Evolutionary conservation across 2,888 invertebrate genomes (phyloP), one percentile per base, ranked within the genome.

Genomic region (Elegia similella): DNA sequence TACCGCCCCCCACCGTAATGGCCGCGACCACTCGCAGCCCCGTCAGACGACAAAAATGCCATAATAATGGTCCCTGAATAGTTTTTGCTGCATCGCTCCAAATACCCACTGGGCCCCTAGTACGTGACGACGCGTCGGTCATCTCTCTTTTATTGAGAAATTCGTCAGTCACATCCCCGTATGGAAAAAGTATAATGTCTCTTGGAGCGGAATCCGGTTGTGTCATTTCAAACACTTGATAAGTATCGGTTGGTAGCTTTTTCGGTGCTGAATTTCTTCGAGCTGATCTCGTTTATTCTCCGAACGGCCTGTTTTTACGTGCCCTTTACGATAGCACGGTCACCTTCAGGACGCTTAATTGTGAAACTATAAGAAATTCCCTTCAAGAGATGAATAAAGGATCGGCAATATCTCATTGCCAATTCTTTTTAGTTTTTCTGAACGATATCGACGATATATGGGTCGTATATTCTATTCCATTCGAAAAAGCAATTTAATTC

Each of bases 21-120:
- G 90, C 88, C 86, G 88, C 88, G 83, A 82, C 86, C 82, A 84
- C 82, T 82, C 80, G 83, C 73, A 81, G 80, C 84, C 86, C 87
- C 82, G 87, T 88, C 89, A 92, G 89, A 89, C 90, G 92, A 92
- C 92, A 92, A 92, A 92, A 92, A 92, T 92, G 92, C 92, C 87
- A 92, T 92, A 88, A 90, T 90, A 89, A 91, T 90, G 90, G 86
- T 76, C 82, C 85, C 85, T 79, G 85, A 90, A 89, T 87, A 86
- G 87, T 91, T 90, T 90, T 91, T 91, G 84, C 91, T 86, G 86
- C 84, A 88, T 77, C 89, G 88, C 83, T 88, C 89, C 88, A 88
- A 90, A 91, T 91, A 89, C 83, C 80, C 80, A 78, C 73, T 78
- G 76, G 75, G 80, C 72, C 84, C 80, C 78, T 76, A 75, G 77